Evolutionary conservation across 2,888 invertebrate genomes (phyloP), one percentile per base, ranked within the genome.

Genomic region (Sycophila texana): DNA sequence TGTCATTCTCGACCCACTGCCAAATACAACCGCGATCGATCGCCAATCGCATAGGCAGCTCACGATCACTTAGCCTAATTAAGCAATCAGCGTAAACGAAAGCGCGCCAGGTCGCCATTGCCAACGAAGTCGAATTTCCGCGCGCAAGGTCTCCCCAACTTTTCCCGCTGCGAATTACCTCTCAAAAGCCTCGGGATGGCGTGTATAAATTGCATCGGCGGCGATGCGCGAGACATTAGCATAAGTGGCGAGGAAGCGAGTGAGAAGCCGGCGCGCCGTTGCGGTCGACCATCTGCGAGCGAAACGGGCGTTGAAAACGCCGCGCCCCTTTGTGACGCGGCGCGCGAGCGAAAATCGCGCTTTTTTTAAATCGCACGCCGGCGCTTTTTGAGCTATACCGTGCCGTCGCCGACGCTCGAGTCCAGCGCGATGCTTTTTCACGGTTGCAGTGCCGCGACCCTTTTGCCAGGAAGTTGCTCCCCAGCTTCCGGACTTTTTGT

Each of bases 1-100:
- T 4, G 10, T 1, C 3, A 26, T 26, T 10, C 1, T 39, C 39
- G 10, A 39, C 1, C 39, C 7, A 39, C 39, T 7, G 39, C 10
- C 10, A 39, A 39, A 39, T 0, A 7, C 39, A 39, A 39, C 39
- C 7, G 10, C 39, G 39, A 39, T 10, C 39, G 10, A 39, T 39
- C 10, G 39, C 7, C 39, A 10, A 39, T 4, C 18, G 7, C 55
- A 7, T n/a, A 16, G 10, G 18, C 58, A 58, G 1, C 20, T 20
- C 58, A 22, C 18, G 22, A 18, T 20, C 10, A 65, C 5, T 77
- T 66, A 58, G 65, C 65, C 51, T 66, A 77, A 77, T 77, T 63
- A 77, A 58, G 58, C 65, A 66, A 77, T 77, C 63, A 30, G 53
- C 70, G 75, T 5, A 39, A 57, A 70, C 14, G n/a, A n/a, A 26